Evolutionary conservation across 1,140 invertebrate genomes (phyloP).

Genomic region (Ceratosolen fusciceps): DNA sequence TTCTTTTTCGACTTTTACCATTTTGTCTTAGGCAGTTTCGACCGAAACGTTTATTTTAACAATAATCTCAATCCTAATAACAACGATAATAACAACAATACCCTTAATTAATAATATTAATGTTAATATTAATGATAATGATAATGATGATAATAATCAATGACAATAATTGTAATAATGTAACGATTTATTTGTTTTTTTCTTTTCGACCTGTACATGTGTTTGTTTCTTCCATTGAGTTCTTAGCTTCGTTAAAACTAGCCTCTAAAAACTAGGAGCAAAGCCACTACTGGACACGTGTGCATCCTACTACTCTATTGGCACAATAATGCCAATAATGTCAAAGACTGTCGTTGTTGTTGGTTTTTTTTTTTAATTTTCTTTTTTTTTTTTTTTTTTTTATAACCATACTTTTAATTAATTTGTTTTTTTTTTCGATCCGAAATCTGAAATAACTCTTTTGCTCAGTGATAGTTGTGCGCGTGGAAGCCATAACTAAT

Average conservation of each 20-base stretch:
- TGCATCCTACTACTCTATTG: slow-evolving; percentile 28
- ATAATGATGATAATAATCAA: too few species aligned
- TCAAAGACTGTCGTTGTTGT: too few species aligned
- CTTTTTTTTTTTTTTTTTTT: too few species aligned
- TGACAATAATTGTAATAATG: too few species aligned
- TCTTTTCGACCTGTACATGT: background rate
- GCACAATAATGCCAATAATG: slow-evolving; percentile 3
- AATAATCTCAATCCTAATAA: too few species aligned
- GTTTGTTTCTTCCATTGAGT: slow-evolving; percentile 22
- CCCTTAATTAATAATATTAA: too few species aligned
- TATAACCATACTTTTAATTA: too few species aligned
- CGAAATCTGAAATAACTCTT: slow-evolving; percentile 70
- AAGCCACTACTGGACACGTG: slow-evolving; percentile 16
- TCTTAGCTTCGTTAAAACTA: slow-evolving; percentile 31
- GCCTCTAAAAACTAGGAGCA: slow-evolving; percentile 30
- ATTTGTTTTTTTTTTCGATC: slow-evolving; percentile 6
- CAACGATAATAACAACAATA: too few species aligned
- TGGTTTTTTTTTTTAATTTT: too few species aligned
- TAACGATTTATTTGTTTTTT: too few species aligned
- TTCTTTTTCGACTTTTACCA: background rate
- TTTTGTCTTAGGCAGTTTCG: background rate
- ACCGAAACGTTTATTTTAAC: too few species aligned
- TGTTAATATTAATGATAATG: too few species aligned
- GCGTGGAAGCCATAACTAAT: slow-evolving; percentile 69
- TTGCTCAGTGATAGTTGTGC: slow-evolving; percentile 72